Conservation (phyloP, 1,140 invertebrate genomes). For the Phortica variegata region DNA sequence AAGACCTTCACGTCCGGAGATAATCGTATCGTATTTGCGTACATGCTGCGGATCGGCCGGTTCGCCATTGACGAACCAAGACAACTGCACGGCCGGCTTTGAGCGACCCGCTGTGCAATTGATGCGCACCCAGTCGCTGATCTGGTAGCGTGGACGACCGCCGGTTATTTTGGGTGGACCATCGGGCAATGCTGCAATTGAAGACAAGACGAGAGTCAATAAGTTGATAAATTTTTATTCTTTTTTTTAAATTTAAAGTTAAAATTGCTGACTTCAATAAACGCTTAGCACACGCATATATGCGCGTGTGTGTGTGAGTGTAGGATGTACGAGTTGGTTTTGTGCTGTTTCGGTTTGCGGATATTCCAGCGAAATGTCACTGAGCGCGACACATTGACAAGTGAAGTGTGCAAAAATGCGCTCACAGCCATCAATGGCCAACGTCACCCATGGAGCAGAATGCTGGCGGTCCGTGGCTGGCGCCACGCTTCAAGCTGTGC, state of each 20-base stretch:
- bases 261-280: too few species aligned
- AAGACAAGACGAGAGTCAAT: slow-evolving; percentile 4
- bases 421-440: too few species aligned
- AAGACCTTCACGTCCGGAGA: slow-evolving; percentile 62
- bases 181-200: slow-evolving; percentile 64
- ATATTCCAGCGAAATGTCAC: too few species aligned
- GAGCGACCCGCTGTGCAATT: slow-evolving; percentile 71
- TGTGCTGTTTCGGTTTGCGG: too few species aligned
- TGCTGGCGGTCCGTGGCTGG: too few species aligned
- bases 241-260: not conserved
- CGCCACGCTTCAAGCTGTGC: slow-evolving; percentile 18
- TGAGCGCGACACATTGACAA: too few species aligned
- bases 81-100: slow-evolving; percentile 69
- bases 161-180: slow-evolving; percentile 67
- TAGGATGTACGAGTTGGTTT: too few species aligned
- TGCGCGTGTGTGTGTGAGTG: too few species aligned
- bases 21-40: slow-evolving; percentile 59
- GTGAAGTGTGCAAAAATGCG: too few species aligned
- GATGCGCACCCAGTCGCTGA: slow-evolving; percentile 66
- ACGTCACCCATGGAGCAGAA: too few species aligned
- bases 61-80: slow-evolving; percentile 75
- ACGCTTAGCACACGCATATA: too few species aligned
- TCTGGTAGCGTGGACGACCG: slow-evolving; percentile 66
- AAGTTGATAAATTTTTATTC: slow-evolving; percentile 2
- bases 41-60: slow-evolving; percentile 62